phyloP scores from a whole-genome alignment of 2,113 vertebrate species.

The Pelodiscus sinensis region DNA sequence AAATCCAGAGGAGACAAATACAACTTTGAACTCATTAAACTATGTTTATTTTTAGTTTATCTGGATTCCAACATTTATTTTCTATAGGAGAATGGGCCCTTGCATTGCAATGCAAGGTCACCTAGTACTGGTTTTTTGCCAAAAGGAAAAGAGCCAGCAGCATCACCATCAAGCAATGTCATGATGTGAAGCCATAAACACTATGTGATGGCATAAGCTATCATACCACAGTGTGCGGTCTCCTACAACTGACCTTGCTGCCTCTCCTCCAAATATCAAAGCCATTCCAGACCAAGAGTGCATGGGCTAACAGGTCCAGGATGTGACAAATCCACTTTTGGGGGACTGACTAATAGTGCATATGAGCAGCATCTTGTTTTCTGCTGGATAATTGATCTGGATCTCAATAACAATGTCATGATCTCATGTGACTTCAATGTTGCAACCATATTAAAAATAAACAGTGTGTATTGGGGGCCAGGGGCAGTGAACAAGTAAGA shows the following conservation, averaged over 20 bases:
- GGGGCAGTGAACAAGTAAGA: background rate
- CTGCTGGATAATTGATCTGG: background rate
- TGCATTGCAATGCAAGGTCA: background rate
- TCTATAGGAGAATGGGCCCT: background rate
- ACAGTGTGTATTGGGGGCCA: background rate
- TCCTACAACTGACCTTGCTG: background rate
- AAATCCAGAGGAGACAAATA: background rate
- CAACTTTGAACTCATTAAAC: background rate
- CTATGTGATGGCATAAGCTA: fast-evolving
- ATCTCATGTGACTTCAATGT: background rate
- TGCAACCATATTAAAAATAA: fast-evolving
- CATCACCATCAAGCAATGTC: background rate
- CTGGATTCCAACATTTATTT: background rate
- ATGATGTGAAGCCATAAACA: background rate
- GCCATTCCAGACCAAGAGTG: background rate
- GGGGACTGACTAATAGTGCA: background rate
- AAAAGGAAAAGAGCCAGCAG: background rate
- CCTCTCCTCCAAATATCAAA: background rate
- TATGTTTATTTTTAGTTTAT: background rate
- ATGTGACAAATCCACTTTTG: fast-evolving
- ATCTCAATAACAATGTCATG: background rate
- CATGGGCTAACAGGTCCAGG: background rate
- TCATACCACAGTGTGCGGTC: background rate
- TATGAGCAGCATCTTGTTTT: background rate
- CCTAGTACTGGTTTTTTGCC: background rate